These are phyloP conservation scores for Epizoanthus scotinus DNA, from an alignment of 92 coral and sea anemone species.

Conservation along the genomic window DNA sequence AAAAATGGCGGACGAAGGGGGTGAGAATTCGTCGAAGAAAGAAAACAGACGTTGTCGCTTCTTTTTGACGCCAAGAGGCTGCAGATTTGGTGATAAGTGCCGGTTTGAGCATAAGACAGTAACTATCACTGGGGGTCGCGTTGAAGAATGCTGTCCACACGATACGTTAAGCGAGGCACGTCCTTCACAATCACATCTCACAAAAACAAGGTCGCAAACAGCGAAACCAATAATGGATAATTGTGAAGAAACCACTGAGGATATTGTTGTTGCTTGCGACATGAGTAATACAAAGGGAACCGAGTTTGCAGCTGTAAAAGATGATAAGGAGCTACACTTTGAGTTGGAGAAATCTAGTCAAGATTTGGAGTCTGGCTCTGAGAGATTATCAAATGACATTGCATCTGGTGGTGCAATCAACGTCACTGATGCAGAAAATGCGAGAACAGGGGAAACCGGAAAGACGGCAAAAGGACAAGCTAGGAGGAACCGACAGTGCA, in stretches of 20 bases:
- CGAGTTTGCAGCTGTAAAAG: not conserved
- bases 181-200: not conserved
- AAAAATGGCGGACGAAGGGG: constrained; percentile 7
- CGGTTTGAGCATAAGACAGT: constrained; percentile 53
- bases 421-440: not conserved
- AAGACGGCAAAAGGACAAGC: constrained; percentile 1
- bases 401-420: constrained; percentile 12
- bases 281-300: not conserved
- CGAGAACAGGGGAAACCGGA: not conserved
- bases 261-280: not conserved
- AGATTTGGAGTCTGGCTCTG: not conserved
- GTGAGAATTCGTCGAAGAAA: not conserved
- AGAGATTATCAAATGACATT: not conserved
- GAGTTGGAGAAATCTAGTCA: not conserved
- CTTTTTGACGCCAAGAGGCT: constrained; percentile 55
- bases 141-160: not conserved
- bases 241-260: not conserved
- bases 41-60: constrained; percentile 61
- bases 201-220: not conserved
- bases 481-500: constrained; percentile 18
- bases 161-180: not conserved
- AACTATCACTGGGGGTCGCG: not conserved
- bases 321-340: not conserved
- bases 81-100: constrained; percentile 79
- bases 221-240: no score